Base-by-base conservation (phyloP, 2,888 invertebrate species). In the Zootermopsis nevadensis region DNA sequence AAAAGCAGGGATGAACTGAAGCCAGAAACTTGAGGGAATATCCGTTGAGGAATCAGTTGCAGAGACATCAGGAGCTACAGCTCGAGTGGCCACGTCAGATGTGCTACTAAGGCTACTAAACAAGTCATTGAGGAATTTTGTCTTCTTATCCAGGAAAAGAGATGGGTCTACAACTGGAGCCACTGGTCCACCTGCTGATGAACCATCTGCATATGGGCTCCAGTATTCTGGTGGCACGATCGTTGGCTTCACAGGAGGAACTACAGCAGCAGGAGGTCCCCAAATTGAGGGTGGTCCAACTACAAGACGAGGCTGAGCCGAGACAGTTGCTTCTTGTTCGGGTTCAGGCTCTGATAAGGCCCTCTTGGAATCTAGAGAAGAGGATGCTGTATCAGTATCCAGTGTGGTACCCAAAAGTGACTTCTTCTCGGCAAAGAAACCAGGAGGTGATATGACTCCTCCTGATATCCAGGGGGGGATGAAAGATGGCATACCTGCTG, bases 111-210 rank as follows among this genome's bases (percentile, higher is more conserved):
- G 82, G 33, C 60, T 83, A 80, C 35, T 83, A 79, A 82, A 82
- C 72, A 76, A 76, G 35, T 72, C 80, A 69, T 79, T 84, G n/a
- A 83, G 82, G 84, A 83, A 86, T 67, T 82, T 83, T 31, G 85
- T 85, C 74, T 84, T 83, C 42, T 89, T 89, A 10, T 87, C 83
- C 1, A 87, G 86, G 30, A 88, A 87, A 8, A 33, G 77, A 33
- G 79, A 82, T 27, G 82, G 82, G 31, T 82, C 82, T 30, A 82
- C 82, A 30, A 53, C 66, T 30, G 72, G 81, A 30, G 48, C 4
- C 38, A 33, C 30, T n/a, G 81, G 72, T 15, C 31, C 69, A 19
- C 53, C 67, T 30, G 77, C 33, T 24, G 48, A n/a, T 27, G 76
- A 35, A 12, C 81, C 53, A 31, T 53, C 27, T 60, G 60, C n/a